Conservation (phyloP, 1,140 invertebrate genomes). For the Zaprionus davidi region DNA sequence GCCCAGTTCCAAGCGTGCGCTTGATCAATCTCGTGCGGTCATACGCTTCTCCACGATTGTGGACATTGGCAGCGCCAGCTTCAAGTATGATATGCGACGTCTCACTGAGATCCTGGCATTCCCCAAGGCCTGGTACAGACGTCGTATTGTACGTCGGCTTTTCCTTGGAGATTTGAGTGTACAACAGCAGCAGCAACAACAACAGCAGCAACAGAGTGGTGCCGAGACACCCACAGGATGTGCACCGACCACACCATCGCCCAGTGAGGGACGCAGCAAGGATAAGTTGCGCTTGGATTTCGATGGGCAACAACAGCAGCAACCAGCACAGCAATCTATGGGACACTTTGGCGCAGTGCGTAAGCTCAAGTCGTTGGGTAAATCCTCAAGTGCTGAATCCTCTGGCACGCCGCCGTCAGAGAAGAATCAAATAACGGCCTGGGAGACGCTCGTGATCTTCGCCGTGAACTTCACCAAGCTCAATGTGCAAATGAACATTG, state of each 20-base stretch:
- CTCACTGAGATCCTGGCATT: conserved; percentile 98
- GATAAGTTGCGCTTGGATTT: conserved; percentile 71
- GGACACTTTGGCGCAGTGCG: conserved; percentile 79
- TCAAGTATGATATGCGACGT: conserved; percentile 99
- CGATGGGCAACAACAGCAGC: conserved; percentile 44
- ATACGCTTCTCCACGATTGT: conserved; percentile 97
- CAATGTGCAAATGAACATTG: conserved; percentile 99
- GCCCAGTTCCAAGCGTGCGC: conserved; percentile 83
- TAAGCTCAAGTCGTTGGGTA: conserved; percentile 85
- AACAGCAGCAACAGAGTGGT: conserved; percentile 67
- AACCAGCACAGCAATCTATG: conserved; percentile 38
- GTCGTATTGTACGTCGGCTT: conserved; percentile 95
- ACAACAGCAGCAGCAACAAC: conserved; percentile 73
- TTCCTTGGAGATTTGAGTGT: conserved; percentile 95
- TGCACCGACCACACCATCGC: conserved; percentile 60
- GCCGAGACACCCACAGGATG: conserved; percentile 53
- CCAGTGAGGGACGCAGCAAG: conserved; percentile 62
- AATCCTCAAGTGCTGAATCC: conserved; percentile 77
- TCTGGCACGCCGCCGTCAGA: conserved; percentile 78
- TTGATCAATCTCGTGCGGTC: conserved; percentile 89
- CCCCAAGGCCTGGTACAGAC: conserved; percentile 98
- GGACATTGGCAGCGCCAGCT: conserved; percentile 98
- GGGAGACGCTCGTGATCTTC: conserved; percentile 98
- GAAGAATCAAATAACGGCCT: conserved; percentile 87
- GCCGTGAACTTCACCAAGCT: conserved; percentile 97